Conservation (phyloP, 2,888 invertebrate species). For the Aleiodes testaceus region DNA sequence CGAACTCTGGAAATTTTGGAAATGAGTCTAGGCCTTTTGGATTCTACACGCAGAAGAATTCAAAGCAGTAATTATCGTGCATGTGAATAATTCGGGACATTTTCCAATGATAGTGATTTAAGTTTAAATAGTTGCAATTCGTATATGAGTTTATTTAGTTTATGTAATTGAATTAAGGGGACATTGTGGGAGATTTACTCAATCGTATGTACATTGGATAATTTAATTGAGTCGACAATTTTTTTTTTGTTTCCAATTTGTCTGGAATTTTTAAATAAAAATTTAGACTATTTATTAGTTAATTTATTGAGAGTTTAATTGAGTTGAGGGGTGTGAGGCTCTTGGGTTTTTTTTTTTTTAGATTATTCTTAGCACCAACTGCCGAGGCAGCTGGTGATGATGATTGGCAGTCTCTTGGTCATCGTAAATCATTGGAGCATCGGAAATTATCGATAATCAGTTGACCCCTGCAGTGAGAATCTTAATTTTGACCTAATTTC, state of each 20-base stretch:
- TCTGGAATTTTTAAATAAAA: conserved; percentile 18
- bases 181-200: not conserved
- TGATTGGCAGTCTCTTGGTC: no score
- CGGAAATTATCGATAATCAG: conserved; percentile 32
- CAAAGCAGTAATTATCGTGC: conserved; percentile 40
- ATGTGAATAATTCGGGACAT: not conserved
- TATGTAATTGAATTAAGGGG: conserved; percentile 3
- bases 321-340: no score
- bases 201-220: not conserved
- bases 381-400: conserved; percentile 25
- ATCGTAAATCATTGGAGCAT: no score
- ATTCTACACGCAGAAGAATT: conserved; percentile 65
- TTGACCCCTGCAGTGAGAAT: conserved; percentile 38
- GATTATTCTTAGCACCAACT: conserved; percentile 15
- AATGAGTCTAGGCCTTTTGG: conserved; percentile 65
- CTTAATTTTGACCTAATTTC: conserved; percentile 37
- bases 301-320: not conserved
- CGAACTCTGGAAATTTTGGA: conserved; percentile 36
- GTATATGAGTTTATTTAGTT: no score
- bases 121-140: not conserved
- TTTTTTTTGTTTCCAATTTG: conserved; percentile 1
- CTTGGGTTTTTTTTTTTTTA: no score
- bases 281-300: conserved; percentile 24
- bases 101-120: not conserved
- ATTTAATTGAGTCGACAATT: not conserved